phyloP scores from a whole-genome alignment of 2,797 vertebrate genomes.

The Mastacembelus armatus region DNA sequence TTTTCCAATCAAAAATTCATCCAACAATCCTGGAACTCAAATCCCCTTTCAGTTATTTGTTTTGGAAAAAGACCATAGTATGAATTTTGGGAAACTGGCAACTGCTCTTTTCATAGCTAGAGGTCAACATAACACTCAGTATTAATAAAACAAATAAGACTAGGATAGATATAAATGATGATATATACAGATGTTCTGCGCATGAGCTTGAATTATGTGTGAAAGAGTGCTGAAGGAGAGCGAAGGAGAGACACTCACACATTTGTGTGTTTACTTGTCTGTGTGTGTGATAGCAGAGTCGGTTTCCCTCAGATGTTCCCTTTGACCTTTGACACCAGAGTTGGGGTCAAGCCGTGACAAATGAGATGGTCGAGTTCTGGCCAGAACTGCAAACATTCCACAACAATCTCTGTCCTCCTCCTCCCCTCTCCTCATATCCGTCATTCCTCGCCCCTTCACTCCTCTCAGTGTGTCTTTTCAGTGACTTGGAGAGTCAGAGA shows the following conservation, averaged over 20 bases:
- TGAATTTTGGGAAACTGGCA: constrained; percentile 53
- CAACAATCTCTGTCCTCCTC: constrained; percentile 72
- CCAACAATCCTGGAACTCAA: constrained; percentile 36
- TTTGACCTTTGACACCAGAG: constrained; percentile 71
- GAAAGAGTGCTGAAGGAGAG: constrained; percentile 29
- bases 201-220: constrained; percentile 50
- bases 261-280: constrained; percentile 62
- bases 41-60: constrained; percentile 47
- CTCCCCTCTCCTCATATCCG: constrained; percentile 54
- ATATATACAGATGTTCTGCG: constrained; percentile 54
- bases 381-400: constrained; percentile 80
- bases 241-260: constrained; percentile 42
- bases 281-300: constrained; percentile 52
- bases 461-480: constrained; percentile 51
- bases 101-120: constrained; percentile 46
- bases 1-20: constrained; percentile 33
- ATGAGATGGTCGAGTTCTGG: constrained; percentile 74
- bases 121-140: constrained; percentile 59
- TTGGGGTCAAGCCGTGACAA: constrained; percentile 79
- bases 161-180: constrained; percentile 58
- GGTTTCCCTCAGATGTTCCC: constrained; percentile 72
- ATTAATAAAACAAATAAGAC: constrained; percentile 62
- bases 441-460: constrained; percentile 60
- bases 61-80: constrained; percentile 39
- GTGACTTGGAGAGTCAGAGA: constrained; percentile 36